Evolutionary conservation across 2,113 vertebrate species (phyloP).

Genomic region (Phalacrocorax carbo): DNA sequence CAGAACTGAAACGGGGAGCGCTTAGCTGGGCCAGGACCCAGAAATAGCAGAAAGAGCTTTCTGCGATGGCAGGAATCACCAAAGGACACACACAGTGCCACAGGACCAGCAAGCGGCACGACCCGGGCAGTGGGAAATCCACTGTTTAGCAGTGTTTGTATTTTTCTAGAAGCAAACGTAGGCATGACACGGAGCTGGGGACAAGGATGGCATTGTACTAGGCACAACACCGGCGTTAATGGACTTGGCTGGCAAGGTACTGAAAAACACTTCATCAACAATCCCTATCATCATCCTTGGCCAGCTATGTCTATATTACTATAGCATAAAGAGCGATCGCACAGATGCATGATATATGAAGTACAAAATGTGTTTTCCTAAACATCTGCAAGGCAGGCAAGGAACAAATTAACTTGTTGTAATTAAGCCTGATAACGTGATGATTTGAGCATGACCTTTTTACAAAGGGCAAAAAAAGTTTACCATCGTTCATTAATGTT

Average conservation of each 20-base stretch:
- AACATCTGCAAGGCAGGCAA: background rate
- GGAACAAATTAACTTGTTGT: background rate
- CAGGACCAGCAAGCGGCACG: background rate
- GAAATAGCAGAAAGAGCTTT: background rate
- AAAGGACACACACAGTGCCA: background rate
- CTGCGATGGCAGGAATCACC: background rate
- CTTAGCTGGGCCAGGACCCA: background rate
- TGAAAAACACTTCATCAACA: background rate
- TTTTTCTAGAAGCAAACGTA: background rate
- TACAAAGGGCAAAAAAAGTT: background rate
- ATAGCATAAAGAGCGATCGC: background rate
- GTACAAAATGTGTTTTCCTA: background rate
- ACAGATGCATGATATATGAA: fast-evolving
- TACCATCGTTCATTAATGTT: background rate
- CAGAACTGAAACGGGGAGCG: fast-evolving
- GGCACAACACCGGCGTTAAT: background rate
- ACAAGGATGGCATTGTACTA: background rate
- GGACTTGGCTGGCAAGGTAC: background rate
- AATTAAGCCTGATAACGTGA: background rate
- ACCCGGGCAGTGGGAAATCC: fast-evolving
- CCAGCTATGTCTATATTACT: background rate
- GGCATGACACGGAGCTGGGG: background rate
- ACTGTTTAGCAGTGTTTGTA: background rate
- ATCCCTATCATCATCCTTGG: background rate
- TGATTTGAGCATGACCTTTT: background rate